phyloP scores from a whole-genome alignment of 2,888 invertebrate genomes.

The Lasioglossum lativentre region DNA sequence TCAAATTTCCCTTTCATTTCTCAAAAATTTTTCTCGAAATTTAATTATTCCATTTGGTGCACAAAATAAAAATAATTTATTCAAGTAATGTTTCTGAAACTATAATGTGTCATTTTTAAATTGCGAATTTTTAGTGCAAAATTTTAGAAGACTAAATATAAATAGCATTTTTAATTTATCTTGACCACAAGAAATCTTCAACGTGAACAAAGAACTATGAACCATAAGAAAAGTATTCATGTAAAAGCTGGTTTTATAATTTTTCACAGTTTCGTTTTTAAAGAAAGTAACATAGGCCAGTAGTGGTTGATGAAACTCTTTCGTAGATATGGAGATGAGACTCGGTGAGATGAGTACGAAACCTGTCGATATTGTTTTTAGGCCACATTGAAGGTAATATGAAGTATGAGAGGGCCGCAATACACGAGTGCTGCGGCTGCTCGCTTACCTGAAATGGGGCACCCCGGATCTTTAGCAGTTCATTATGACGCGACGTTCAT shows the following conservation, averaged over 20 bases:
- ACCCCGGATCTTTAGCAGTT: neutral
- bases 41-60: no score
- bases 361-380: slow-evolving; percentile 10
- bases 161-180: no score
- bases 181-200: no score
- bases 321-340: neutral
- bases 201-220: no score
- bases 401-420: neutral
- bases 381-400: neutral
- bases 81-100: no score
- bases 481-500: neutral
- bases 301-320: neutral
- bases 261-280: neutral
- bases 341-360: neutral
- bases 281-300: neutral
- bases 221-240: neutral
- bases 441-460: neutral
- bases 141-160: no score
- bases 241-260: neutral
- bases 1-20: no score
- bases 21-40: no score
- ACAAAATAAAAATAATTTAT: no score
- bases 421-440: neutral
- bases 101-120: no score
- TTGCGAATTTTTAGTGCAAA: no score